Conservation (phyloP, 2,888 invertebrate species). For the Aricia artaxerxes region DNA sequence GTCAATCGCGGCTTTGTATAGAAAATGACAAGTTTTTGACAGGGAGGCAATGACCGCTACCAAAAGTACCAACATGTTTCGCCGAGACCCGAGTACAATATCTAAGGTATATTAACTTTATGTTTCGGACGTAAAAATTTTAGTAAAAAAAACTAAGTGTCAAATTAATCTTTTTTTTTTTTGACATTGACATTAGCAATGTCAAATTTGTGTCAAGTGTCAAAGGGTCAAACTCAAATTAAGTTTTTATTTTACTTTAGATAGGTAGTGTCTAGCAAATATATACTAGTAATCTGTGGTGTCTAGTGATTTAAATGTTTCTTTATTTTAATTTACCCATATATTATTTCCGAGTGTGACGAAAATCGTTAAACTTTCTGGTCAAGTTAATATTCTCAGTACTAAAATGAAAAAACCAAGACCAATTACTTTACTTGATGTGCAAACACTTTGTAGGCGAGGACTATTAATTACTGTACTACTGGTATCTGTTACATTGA, state of each 20-base stretch:
- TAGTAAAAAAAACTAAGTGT: no score
- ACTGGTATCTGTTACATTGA: slow-evolving; percentile 1
- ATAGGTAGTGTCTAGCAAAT: not conserved
- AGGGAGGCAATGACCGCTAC: no score
- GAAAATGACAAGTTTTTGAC: no score
- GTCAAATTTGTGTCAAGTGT: not conserved
- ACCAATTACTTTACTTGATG: not conserved
- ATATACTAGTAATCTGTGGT: no score
- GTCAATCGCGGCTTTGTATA: no score
- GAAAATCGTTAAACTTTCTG: not conserved
- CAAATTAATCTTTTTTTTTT: no score
- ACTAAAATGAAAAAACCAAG: slow-evolving; percentile 12
- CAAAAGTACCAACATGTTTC: no score
- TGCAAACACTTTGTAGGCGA: slow-evolving; percentile 4
- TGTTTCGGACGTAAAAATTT: no score
- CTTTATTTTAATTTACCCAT: not conserved
- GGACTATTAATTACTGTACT: slow-evolving; percentile 9
- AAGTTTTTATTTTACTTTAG: not conserved
- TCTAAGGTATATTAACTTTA: no score
- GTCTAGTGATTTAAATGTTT: not conserved
- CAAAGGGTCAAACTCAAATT: not conserved
- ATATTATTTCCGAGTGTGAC: not conserved
- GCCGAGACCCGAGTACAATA: no score
- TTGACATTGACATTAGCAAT: no score
- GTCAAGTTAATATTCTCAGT: not conserved